Conservation (phyloP, 2,113 vertebrate genomes). For the Strix aluco region DNA sequence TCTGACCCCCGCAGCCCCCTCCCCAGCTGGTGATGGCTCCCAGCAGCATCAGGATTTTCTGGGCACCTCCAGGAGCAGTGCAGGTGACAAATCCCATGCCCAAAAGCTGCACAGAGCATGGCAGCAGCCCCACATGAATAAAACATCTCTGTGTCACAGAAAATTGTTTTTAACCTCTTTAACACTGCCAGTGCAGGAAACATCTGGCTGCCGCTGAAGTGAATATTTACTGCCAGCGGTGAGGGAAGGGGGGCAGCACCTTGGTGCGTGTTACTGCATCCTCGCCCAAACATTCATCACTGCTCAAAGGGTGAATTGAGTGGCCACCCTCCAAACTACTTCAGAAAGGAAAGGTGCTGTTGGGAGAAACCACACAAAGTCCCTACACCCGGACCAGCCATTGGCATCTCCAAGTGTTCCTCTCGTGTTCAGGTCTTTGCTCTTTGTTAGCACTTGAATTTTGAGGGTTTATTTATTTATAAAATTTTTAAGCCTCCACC, state of each 20-base stretch:
- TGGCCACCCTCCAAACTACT: not conserved
- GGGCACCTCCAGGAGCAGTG: not conserved
- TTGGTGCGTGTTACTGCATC: not conserved
- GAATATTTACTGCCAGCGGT: not conserved
- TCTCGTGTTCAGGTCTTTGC: not conserved
- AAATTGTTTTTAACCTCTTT: not conserved
- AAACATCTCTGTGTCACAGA: not conserved
- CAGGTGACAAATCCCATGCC: not conserved
- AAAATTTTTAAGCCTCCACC: not conserved
- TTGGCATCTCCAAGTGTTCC: not conserved
- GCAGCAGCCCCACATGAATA: accelerated
- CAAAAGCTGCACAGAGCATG: accelerated
- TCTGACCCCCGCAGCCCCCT: not conserved
- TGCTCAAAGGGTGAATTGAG: not conserved
- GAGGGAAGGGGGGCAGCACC: not conserved
- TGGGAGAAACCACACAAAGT: not conserved
- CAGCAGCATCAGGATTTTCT: not conserved
- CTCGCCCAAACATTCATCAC: not conserved
- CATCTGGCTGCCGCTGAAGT: not conserved
- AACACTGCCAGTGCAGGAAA: not conserved
- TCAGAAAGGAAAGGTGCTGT: not conserved
- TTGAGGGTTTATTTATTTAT: not conserved
- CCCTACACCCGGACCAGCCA: not conserved
- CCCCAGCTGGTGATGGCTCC: no score
- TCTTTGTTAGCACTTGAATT: not conserved